Percentiles rank a stretch among this genome's conserved stretches.
Conservation (phyloP, 2,113 vertebrate species). For the Seriola aureovittata region DNA sequence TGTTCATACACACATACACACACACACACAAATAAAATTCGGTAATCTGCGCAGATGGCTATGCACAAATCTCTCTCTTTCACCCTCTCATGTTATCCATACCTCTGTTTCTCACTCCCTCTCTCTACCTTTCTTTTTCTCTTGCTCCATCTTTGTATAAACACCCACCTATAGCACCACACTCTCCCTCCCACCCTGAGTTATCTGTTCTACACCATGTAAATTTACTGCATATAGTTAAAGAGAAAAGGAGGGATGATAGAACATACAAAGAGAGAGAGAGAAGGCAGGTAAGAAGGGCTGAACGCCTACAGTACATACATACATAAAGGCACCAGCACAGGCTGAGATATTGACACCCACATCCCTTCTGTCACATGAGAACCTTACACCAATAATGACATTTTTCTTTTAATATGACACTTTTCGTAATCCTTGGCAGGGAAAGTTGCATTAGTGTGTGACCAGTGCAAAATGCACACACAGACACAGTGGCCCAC, state of each 20-base stretch:
- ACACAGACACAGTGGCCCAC: neutral
- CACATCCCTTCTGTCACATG: constrained; percentile 75
- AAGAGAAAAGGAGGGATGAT: constrained; percentile 25
- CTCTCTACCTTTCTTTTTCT: constrained; percentile 9
- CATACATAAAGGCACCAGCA: constrained; percentile 53
- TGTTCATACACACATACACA: neutral
- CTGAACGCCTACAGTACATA: constrained; percentile 63
- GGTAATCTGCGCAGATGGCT: constrained; percentile 34
- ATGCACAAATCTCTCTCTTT: neutral
- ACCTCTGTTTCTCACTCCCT: constrained; percentile 3
- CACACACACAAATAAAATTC: neutral
- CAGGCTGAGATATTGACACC: constrained; percentile 67
- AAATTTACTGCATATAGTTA: constrained; percentile 41
- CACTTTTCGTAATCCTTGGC: constrained; percentile 47
- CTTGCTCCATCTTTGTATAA: constrained; percentile 21
- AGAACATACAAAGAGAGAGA: constrained; percentile 4
- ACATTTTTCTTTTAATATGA: constrained; percentile 60
- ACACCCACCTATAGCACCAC: constrained; percentile 50
- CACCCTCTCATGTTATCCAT: neutral
- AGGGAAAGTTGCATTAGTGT: constrained; percentile 38
- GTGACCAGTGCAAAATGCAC: constrained; percentile 16
- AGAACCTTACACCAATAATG: constrained; percentile 57
- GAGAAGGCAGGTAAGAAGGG: constrained; percentile 64
- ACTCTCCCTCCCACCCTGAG: constrained; percentile 31
- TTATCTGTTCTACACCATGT: constrained; percentile 41